Conservation (phyloP, 2,113 vertebrate genomes). For the Phyllopteryx taeniolatus region DNA sequence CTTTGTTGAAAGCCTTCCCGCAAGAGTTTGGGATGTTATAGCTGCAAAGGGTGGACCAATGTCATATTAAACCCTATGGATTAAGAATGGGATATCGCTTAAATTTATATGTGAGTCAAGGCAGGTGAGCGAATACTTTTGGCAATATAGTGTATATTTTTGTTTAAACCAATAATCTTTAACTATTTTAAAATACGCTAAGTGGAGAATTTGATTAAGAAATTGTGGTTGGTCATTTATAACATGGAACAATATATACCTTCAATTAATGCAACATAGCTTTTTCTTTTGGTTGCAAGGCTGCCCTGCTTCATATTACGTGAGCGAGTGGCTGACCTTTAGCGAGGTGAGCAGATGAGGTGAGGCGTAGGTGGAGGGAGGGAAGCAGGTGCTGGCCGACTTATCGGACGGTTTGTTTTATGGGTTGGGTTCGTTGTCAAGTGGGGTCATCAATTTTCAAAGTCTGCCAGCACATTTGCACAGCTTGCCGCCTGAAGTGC, state of each 20-base stretch:
- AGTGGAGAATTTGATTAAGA: neutral
- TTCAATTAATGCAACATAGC: neutral
- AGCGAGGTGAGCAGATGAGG: slow-evolving; percentile 27
- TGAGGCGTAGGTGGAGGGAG: slow-evolving; percentile 6
- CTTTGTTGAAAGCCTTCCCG: too few relatives aligned
- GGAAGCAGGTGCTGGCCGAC: slow-evolving; percentile 13
- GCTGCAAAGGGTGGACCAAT: too few relatives aligned
- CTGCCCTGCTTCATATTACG: slow-evolving; percentile 19
- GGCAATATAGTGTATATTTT: too few relatives aligned
- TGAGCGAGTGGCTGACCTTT: slow-evolving; percentile 10
- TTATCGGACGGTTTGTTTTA: slow-evolving; percentile 52
- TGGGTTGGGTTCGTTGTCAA: slow-evolving; percentile 36
- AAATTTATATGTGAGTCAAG: too few relatives aligned
- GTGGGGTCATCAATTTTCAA: slow-evolving; percentile 36
- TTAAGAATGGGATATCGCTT: too few relatives aligned
- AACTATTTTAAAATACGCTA: too few relatives aligned
- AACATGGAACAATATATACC: neutral
- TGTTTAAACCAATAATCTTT: too few relatives aligned
- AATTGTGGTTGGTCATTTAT: neutral
- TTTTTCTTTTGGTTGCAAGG: neutral
- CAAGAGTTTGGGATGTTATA: too few relatives aligned
- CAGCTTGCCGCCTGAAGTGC: slow-evolving; percentile 25
- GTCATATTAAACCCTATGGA: too few relatives aligned
- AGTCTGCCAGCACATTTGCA: slow-evolving; percentile 33
- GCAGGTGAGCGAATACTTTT: too few relatives aligned